Conservation (phyloP, 2,113 vertebrate genomes). For the Protomyctophum bolini region DNA sequence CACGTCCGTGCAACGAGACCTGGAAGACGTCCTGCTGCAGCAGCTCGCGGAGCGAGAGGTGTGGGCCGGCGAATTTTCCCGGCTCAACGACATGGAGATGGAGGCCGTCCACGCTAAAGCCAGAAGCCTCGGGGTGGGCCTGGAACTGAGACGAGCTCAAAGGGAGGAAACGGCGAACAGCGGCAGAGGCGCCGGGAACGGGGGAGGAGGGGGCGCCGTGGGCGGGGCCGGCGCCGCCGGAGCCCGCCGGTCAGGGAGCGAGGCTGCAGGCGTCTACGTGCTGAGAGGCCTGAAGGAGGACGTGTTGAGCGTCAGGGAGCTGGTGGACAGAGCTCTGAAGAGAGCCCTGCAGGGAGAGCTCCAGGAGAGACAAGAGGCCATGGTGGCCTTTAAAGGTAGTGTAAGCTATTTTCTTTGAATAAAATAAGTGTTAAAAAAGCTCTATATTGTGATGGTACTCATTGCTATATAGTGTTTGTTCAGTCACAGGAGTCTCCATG, state of each 20-base stretch:
- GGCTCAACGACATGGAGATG: constrained; percentile 45
- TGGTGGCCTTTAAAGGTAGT: constrained; percentile 18
- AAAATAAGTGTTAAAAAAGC: no score
- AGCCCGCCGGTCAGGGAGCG: neutral
- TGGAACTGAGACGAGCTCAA: constrained; percentile 29
- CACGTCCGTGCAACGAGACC: constrained; percentile 20
- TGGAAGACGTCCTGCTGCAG: constrained; percentile 46
- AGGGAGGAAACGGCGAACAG: neutral
- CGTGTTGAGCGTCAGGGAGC: constrained; percentile 43
- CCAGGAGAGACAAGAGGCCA: constrained; percentile 38
- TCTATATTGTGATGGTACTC: no score
- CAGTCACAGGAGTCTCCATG: no score
- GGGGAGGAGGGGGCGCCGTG: neutral
- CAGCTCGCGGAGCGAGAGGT: constrained; percentile 46
- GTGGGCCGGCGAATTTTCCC: constrained; percentile 15
- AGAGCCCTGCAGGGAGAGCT: constrained; percentile 7
- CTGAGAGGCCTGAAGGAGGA: constrained; percentile 64
- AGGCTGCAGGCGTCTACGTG: constrained; percentile 6
- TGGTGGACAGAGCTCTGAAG: constrained; percentile 28
- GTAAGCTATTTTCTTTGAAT: no score
- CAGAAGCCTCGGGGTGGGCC: constrained; percentile 35
- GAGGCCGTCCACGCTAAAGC: constrained; percentile 51
- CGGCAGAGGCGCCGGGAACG: neutral
- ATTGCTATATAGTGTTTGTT: no score
- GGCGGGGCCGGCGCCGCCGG: neutral